A percentile compares a stretch with the other conserved stretches of the same genome.
Evolutionary conservation across 2,113 vertebrate species (phyloP).

Genomic region (Arenaria interpres): DNA sequence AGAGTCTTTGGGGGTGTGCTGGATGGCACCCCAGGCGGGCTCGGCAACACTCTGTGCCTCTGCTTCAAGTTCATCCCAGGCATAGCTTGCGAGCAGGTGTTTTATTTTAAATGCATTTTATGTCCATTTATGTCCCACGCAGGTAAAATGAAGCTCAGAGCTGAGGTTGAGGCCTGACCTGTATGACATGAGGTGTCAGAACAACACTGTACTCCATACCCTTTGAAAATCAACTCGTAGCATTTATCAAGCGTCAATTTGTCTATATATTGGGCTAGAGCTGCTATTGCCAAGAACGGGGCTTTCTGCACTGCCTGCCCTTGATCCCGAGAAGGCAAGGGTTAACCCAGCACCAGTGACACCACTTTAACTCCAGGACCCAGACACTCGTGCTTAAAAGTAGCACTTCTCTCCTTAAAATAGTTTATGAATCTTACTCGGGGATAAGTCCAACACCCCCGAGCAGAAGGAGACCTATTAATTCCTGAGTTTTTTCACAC

Average conservation of each 20-base stretch:
- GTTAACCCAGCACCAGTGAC: constrained; percentile 54
- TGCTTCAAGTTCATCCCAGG: not conserved
- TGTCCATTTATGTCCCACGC: not conserved
- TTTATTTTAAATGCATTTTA: not conserved
- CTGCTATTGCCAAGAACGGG: not conserved
- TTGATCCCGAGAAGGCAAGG: not conserved
- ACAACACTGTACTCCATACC: rapidly evolving
- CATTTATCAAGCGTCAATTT: not conserved
- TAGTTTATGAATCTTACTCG: constrained; percentile 65
- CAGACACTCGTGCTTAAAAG: constrained; percentile 67
- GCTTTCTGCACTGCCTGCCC: not conserved
- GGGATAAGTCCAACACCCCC: constrained; percentile 52
- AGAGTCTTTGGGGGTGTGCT: not conserved
- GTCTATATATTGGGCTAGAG: not conserved
- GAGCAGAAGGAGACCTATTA: constrained; percentile 70
- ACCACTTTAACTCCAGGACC: constrained; percentile 25
- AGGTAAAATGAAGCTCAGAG: not conserved
- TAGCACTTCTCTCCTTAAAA: constrained; percentile 77
- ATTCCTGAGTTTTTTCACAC: constrained; percentile 66
- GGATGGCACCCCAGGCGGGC: not conserved
- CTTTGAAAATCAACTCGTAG: not conserved
- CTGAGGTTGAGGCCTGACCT: not conserved
- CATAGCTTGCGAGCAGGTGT: not conserved
- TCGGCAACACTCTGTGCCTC: not conserved
- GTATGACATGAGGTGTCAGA: not conserved